These are phyloP conservation scores for Olivierus martensii DNA, from an alignment of 1,140 invertebrate species.

Conservation along the genomic window DNA sequence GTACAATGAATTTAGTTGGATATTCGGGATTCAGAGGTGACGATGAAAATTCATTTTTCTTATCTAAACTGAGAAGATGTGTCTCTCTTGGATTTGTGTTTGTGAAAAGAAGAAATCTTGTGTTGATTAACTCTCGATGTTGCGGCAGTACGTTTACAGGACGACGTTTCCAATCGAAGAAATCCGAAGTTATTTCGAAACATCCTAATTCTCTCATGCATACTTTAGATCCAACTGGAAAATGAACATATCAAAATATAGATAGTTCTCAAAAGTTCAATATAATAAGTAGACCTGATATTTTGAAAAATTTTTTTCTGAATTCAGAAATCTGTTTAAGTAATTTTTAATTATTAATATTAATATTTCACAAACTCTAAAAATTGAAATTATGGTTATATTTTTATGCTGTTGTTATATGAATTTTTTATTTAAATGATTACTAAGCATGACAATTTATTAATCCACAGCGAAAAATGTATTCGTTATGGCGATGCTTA, in stretches of 20 bases:
- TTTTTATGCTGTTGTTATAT: too few species aligned
- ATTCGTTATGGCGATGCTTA: too few species aligned
- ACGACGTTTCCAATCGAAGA: conserved; percentile 65
- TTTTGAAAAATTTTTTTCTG: too few species aligned
- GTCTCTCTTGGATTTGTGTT: background rate
- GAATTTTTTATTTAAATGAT: too few species aligned
- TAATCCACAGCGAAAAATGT: too few species aligned
- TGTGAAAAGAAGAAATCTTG: conserved; percentile 57
- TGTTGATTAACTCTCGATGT: conserved; percentile 61
- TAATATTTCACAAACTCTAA: too few species aligned
- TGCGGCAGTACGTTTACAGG: conserved; percentile 68
- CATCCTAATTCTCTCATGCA: conserved; percentile 4
- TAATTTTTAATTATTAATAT: too few species aligned
- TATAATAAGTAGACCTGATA: too few species aligned
- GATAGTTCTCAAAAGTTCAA: too few species aligned
- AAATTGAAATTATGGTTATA: too few species aligned
- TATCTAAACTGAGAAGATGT: conserved; percentile 1
- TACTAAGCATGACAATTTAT: too few species aligned
- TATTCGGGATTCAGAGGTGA: conserved; percentile 11
- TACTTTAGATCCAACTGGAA: conserved; percentile 5
- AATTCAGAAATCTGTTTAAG: too few species aligned
- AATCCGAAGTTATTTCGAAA: conserved; percentile 45
- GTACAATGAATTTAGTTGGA: conserved; percentile 25
- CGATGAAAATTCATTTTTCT: conserved; percentile 1
- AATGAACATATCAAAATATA: background rate